Percentiles rank a stretch among this genome's conserved stretches.
Conservation (phyloP, 1,140 invertebrate genomes). For the Diabrotica undecimpunctata region DNA sequence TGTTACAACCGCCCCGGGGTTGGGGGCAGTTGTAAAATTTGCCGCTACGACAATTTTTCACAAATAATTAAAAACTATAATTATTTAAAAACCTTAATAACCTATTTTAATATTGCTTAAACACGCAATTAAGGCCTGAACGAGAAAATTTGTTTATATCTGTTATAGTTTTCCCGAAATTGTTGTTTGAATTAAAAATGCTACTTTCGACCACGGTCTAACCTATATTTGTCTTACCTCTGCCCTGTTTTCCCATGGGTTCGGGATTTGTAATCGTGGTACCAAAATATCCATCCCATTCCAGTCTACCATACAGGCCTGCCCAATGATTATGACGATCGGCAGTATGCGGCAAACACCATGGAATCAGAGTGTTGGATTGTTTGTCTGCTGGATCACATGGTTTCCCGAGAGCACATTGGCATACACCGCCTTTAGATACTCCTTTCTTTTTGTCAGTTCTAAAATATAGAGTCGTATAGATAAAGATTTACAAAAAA, state of each 20-base stretch:
- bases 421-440: constrained; percentile 72
- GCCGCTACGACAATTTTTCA: too few relatives aligned
- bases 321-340: constrained; percentile 87
- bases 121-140: too few relatives aligned
- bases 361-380: constrained; percentile 83
- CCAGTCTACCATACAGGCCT: constrained; percentile 69
- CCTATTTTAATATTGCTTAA: too few relatives aligned
- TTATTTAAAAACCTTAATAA: too few relatives aligned
- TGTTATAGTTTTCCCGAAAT: too few relatives aligned
- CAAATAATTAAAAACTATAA: too few relatives aligned
- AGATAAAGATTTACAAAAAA: not conserved
- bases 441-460: constrained; percentile 68
- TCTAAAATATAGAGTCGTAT: constrained; percentile 45
- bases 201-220: too few relatives aligned
- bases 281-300: constrained; percentile 82
- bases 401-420: constrained; percentile 61
- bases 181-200: not conserved
- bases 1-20: too few relatives aligned
- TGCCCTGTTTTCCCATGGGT: constrained; percentile 85
- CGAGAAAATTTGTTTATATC: not conserved
- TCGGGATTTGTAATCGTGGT: constrained; percentile 88
- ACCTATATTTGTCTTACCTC: too few relatives aligned
- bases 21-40: too few relatives aligned
- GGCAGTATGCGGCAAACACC: constrained; percentile 86
- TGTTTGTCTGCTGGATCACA: constrained; percentile 75